Conservation (phyloP, 1,140 invertebrate genomes). For the Neuroterus valhalla region DNA sequence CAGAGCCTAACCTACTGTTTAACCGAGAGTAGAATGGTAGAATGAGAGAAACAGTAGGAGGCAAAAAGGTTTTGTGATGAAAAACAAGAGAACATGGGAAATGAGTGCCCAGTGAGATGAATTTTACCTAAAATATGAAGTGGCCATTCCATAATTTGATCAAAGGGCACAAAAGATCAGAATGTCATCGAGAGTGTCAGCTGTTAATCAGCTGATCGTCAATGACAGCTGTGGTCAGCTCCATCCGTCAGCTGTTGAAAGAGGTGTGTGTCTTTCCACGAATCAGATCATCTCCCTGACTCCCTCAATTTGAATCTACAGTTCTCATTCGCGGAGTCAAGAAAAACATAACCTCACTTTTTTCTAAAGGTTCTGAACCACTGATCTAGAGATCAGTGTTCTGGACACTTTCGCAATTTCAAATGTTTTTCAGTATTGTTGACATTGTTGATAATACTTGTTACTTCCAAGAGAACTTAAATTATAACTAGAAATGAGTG, state of each 20-base stretch:
- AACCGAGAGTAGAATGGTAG: no score
- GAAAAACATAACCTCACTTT: background rate
- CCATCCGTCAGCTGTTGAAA: no score
- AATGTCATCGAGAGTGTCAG: background rate
- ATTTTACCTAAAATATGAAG: slow-evolving; percentile 71
- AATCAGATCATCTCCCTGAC: background rate
- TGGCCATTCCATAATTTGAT: slow-evolving; percentile 68
- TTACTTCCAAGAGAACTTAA: no score
- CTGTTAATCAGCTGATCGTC: background rate
- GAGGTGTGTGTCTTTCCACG: background rate
- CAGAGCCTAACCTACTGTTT: no score
- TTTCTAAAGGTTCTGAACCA: background rate
- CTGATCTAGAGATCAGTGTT: no score
- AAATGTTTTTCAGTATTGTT: no score
- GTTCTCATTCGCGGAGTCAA: background rate
- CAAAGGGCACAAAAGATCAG: background rate
- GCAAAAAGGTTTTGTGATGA: background rate
- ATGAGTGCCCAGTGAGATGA: background rate
- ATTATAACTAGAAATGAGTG: slow-evolving; percentile 51
- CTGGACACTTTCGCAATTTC: no score
- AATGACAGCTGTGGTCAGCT: no score
- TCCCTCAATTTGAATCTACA: background rate
- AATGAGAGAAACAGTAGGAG: no score
- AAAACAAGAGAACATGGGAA: background rate
- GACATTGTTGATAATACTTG: no score